phyloP scores from a whole-genome alignment of 1,140 invertebrate species.

The Drosophila pseudoobscura region DNA sequence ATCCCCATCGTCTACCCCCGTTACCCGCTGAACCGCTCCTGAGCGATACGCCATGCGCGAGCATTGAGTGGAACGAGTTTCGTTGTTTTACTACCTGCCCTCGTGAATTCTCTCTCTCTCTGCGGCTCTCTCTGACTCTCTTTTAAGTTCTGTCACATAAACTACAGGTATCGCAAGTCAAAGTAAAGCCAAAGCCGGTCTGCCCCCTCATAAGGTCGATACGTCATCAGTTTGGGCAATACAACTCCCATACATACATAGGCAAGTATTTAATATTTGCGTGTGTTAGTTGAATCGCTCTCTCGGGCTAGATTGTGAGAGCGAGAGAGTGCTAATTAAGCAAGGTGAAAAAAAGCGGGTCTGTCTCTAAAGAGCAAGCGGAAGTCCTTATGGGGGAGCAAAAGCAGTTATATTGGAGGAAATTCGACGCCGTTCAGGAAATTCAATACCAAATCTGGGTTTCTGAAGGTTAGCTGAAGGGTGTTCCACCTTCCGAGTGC shows the following conservation, averaged over 20 bases:
- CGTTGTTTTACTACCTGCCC: conserved; percentile 55
- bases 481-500: conserved; percentile 1
- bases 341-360: conserved; percentile 27
- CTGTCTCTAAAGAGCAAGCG: conserved; percentile 9
- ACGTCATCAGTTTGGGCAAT: conserved; percentile 70
- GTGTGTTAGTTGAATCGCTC: not conserved
- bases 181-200: conserved; percentile 22
- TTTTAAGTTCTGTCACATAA: conserved; percentile 16
- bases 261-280: not conserved
- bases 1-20: not conserved
- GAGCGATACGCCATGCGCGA: conserved; percentile 31
- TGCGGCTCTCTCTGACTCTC: not conserved
- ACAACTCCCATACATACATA: conserved; percentile 10
- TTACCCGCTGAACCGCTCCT: conserved; percentile 49
- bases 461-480: conserved; percentile 47
- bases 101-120: conserved; percentile 43
- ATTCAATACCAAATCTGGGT: conserved; percentile 20
- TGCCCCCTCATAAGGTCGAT: conserved; percentile 39
- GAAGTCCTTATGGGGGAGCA: conserved; percentile 44
- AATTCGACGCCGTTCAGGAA: conserved; percentile 12
- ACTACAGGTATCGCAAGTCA: conserved; percentile 40
- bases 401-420: not conserved
- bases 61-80: conserved; percentile 68
- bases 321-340: conserved; percentile 55
- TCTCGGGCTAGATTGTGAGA: no score